These are phyloP conservation scores for Maconellicoccus hirsutus DNA, from an alignment of 1,140 invertebrate genomes.

Conservation along the genomic window DNA sequence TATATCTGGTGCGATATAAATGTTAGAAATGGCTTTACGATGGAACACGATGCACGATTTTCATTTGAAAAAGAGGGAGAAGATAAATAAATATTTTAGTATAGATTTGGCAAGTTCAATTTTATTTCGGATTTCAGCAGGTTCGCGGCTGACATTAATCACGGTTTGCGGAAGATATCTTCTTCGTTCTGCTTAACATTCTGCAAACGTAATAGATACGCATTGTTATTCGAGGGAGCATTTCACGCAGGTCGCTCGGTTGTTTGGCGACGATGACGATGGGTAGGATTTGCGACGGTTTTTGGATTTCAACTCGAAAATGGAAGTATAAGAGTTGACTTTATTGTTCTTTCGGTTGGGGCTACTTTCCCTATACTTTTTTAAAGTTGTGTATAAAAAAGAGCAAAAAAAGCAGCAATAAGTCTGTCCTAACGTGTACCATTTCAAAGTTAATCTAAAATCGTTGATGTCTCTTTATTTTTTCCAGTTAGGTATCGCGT, in stretches of 20 bases:
- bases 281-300: conserved; percentile 21
- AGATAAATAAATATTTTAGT: conserved; percentile 20
- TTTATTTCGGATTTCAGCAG: conserved; percentile 20
- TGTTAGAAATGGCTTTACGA: neutral
- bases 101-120: conserved; percentile 21
- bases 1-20: neutral
- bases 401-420: conserved; percentile 6
- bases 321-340: conserved; percentile 7
- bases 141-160: conserved; percentile 21
- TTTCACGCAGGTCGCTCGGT: conserved; percentile 15
- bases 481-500: neutral
- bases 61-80: conserved; percentile 15
- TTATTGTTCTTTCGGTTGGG: neutral
- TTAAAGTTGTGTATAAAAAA: neutral
- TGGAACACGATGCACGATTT: conserved; percentile 2
- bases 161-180: conserved; percentile 18
- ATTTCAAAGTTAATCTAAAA: neutral
- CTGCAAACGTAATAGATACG: conserved; percentile 4
- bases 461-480: conserved; percentile 10
- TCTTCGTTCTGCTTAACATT: conserved; percentile 17
- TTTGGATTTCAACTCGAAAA: conserved; percentile 12
- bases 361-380: neutral
- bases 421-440: conserved; percentile 21
- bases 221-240: conserved; percentile 21
- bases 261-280: conserved; percentile 16